phyloP scores from a whole-genome alignment of 2,888 invertebrate genomes.

The Pyrochroa serraticornis region DNA sequence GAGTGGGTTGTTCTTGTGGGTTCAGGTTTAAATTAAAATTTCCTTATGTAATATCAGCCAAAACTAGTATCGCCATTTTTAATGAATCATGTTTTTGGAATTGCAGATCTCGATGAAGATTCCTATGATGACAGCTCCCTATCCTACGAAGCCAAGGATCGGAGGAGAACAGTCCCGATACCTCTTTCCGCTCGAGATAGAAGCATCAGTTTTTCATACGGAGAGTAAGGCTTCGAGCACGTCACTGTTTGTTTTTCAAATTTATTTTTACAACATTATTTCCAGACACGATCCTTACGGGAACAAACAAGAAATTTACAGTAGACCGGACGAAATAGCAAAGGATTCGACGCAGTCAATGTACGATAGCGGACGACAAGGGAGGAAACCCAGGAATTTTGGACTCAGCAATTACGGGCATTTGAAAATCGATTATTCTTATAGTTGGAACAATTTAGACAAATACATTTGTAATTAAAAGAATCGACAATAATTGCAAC shows the following conservation, averaged over 20 bases:
- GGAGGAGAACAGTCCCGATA: conserved; percentile 22
- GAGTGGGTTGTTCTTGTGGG: too few species aligned
- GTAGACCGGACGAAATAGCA: conserved; percentile 42
- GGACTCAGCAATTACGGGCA: conserved; percentile 80
- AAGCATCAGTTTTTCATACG: conserved; percentile 47
- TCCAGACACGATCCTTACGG: conserved; percentile 12
- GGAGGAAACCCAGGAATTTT: conserved; percentile 65
- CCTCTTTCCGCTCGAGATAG: conserved; percentile 35
- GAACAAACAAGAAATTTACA: conserved; percentile 43
- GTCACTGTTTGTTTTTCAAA: neutral
- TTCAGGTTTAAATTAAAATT: too few species aligned
- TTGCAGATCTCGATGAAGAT: conserved; percentile 21
- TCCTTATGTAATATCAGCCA: neutral
- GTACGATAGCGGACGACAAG: conserved; percentile 59
- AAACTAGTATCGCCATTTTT: neutral
- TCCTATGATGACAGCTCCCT: conserved; percentile 18
- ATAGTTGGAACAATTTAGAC: conserved; percentile 81
- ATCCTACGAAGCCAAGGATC: conserved; percentile 18
- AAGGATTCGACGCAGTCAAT: conserved; percentile 48
- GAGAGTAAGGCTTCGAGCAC: conserved; percentile 41
- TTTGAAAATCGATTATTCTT: conserved; percentile 81
- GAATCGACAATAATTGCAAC: neutral
- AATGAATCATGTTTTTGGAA: neutral
- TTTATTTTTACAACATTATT: neutral
- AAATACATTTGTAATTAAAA: conserved; percentile 64